phyloP scores from a whole-genome alignment of 2,888 invertebrate genomes.

The Asteroscopus sphinx region DNA sequence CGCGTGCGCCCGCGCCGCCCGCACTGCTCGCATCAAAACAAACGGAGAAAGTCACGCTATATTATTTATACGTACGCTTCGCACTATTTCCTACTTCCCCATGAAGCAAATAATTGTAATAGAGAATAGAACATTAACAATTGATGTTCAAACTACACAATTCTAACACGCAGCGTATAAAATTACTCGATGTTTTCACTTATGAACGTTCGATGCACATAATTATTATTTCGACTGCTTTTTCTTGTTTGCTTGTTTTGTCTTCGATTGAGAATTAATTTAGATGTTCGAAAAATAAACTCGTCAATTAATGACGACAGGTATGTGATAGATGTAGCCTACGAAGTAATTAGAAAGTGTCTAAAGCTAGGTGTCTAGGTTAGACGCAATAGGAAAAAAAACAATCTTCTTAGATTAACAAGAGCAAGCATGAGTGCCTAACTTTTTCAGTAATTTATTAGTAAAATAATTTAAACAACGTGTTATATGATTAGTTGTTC shows the following conservation, averaged over 20 bases:
- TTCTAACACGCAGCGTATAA: conserved; percentile 32
- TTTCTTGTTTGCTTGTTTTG: conserved; percentile 14
- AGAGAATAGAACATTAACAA: conserved; percentile 62
- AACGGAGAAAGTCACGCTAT: conserved; percentile 83
- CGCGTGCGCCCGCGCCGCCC: conserved; percentile 29
- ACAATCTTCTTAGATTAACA: conserved; percentile 1
- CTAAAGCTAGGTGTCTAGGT: conserved; percentile 3
- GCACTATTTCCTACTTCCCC: conserved; percentile 80
- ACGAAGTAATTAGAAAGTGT: conserved; percentile 21
- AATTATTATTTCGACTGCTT: conserved; percentile 19
- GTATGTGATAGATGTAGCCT: conserved; percentile 4
- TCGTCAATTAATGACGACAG: neutral
- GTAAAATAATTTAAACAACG: conserved; percentile 25
- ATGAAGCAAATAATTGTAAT: conserved; percentile 64
- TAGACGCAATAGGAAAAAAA: conserved; percentile 1
- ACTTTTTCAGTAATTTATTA: conserved; percentile 6
- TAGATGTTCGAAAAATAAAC: conserved; percentile 2
- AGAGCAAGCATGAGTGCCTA: conserved; percentile 1
- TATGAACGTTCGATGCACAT: conserved; percentile 19
- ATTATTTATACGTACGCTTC: conserved; percentile 75
- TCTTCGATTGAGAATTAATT: neutral
- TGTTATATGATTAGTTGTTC: conserved; percentile 68
- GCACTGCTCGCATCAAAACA: conserved; percentile 76
- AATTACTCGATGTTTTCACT: conserved; percentile 34
- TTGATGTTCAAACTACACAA: conserved; percentile 41